Base-by-base conservation (phyloP, 2,797 vertebrate species). In the Lithobates sylvaticus region DNA sequence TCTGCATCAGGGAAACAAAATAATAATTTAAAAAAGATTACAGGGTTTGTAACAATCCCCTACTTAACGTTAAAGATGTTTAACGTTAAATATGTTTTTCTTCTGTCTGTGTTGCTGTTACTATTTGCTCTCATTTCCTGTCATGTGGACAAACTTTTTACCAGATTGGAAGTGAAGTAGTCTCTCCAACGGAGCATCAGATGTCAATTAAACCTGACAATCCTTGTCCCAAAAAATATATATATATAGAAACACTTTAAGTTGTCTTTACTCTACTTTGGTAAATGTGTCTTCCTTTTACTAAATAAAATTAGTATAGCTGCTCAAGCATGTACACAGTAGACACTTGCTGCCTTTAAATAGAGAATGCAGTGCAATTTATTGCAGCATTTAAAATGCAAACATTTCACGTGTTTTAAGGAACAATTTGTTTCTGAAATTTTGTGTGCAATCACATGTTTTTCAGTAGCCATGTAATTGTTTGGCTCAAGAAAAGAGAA, bases 361-460 rank as follows among this genome's bases (percentile, higher is more conserved):
- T 61, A 67, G 44, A 64, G 65, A 54, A 44, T 18, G 13, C 32
- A 83, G 32, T 83, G 36, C 39, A 64, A 83, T 65, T 5, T 74
- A 74, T 75, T 83, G 71, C 75, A 18, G 58, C 54, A 61, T 75
- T 83, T 65, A 16, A 67, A 75, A 80, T 80, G 67, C 58, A 32
- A 71, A 81, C 32, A 81, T 81, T 80, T 71, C 44, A 71, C 67
- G n/a, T 36, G 21, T 67, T 47, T 68, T 68, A 39, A 47, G n/a
- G 36, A 16, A 42, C n/a, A 44, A 79, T 23, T 29, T 69, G 47
- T 39, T 68, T 26, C n/a, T 68, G 16, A 39, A 29, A 64, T 47
- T 15, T 12, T 65, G 23, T 58, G 54, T 23, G 54, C 54, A 61
- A 1, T n/a, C 54, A 61, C 7, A 9, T 61, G 54, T 61, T 61